Conservation (phyloP, 2,888 invertebrate species). For the Xestia ashworthii region DNA sequence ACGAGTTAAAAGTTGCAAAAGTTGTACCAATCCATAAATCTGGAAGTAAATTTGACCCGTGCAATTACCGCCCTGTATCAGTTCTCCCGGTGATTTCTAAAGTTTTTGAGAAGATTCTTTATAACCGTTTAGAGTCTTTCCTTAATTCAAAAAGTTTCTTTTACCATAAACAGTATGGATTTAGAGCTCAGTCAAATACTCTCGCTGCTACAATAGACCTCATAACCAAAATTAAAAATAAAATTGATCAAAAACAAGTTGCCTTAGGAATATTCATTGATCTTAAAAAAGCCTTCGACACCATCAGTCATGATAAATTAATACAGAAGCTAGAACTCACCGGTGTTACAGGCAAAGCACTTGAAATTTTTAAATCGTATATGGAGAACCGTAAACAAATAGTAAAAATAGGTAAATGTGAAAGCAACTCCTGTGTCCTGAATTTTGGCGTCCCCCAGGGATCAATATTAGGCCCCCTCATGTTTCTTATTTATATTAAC, state of each 20-base stretch:
- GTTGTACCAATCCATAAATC: constrained; percentile 19
- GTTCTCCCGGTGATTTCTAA: constrained; percentile 4
- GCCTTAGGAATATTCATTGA: constrained; percentile 7
- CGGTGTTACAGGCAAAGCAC: constrained; percentile 12
- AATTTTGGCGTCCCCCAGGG: too few species aligned
- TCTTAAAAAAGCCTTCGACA: constrained; percentile 4
- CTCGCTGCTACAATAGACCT: too few species aligned
- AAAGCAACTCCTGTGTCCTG: too few species aligned
- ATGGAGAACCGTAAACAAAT: constrained; percentile 11
- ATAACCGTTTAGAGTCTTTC: constrained; percentile 2
- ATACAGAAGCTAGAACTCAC: not conserved
- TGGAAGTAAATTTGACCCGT: constrained; percentile 6
- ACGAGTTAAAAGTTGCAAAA: constrained; percentile 11
- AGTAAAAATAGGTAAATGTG: not conserved
- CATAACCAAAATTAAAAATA: too few species aligned
- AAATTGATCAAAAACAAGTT: too few species aligned
- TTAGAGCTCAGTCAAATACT: too few species aligned
- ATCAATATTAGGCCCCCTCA: too few species aligned
- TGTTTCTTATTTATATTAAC: not conserved
- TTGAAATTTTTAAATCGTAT: constrained; percentile 12
- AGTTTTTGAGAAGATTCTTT: constrained; percentile 10
- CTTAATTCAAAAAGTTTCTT: constrained; percentile 10
- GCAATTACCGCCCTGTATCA: not conserved
- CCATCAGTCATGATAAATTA: constrained; percentile 3
- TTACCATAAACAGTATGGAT: constrained; percentile 4